phyloP scores from a whole-genome alignment of 2,113 vertebrate genomes.

The Onychostoma macrolepis region DNA sequence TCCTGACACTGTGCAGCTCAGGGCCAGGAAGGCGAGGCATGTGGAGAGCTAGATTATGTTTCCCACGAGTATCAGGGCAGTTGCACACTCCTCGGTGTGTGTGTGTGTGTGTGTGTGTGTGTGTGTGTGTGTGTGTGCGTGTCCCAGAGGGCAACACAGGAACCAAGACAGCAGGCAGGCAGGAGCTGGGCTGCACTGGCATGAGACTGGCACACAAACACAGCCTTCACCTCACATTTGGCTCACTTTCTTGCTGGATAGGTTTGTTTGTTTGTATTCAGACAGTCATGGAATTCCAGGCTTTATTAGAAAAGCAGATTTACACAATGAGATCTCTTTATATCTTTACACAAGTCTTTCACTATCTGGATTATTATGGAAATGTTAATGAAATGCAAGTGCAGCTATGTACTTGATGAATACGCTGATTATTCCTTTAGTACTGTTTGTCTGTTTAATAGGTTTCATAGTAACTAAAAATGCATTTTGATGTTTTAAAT shows the following conservation, averaged over 20 bases:
- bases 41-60: constrained; percentile 57
- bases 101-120: constrained; percentile 34
- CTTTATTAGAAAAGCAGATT: neutral
- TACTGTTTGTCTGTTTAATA: neutral
- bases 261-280: constrained; percentile 20
- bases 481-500: too few species aligned
- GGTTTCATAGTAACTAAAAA: neutral
- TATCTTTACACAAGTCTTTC: neutral
- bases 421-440: neutral
- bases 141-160: constrained; percentile 25
- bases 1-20: constrained; percentile 51
- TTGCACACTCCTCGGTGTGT: constrained; percentile 22
- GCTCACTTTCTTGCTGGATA: neutral
- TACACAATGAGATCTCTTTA: neutral
- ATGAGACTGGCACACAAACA: neutral
- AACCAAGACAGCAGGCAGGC: constrained; percentile 44
- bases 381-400: neutral
- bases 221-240: neutral
- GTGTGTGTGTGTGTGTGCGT: neutral
- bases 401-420: neutral
- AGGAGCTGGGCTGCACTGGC: constrained; percentile 27
- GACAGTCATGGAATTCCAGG: constrained; percentile 24
- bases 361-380: neutral
- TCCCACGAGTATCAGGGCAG: constrained; percentile 62
- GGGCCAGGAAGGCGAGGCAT: constrained; percentile 48